Base-by-base conservation (phyloP, 35 echinoderm and acorn worm genomes). In the Stichopus chloronotus region DNA sequence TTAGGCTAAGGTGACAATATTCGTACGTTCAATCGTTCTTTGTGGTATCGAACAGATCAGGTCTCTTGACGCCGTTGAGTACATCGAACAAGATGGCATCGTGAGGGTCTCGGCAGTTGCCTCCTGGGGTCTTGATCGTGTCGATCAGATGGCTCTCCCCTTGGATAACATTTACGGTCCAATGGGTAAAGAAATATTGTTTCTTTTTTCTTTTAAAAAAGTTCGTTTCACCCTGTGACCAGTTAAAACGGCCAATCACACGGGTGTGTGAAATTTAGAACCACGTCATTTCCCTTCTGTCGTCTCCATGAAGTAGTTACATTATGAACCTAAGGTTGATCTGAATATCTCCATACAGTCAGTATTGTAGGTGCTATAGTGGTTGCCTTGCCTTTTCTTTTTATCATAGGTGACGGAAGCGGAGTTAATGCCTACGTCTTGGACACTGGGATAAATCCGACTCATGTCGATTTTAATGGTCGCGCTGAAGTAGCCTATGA, bases 111-210 rank as follows among this genome's bases (percentile, higher is more conserved):
- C 53, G 0, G 94, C 7, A 9, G 91, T 95, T 10, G 90, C 78
- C 17, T 92, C 90, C 0, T 95, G 94, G 94, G 94, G 94, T 78
- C 83, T 95, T 14, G 94, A 95, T 84, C 90, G 94, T 61, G 59
- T 95, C 43, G 91, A 95, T 78, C 94, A 95, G n/a, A 58, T 24
- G 53, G 76, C 79, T 14, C 69, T 92, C 7, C 90, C 90, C 5
- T 76, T 95, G 6, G 90, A 92, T 65, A 72, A 90, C 55, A 21
- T 5, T 4, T 94, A 94, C 76, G 61, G 2, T 12, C 87, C 86
- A 59, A 81, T 54, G 6, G 72, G 93, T 94, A 83, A 90, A 86
- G 55, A 12, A 43, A 43, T 43, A 3, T 43, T 43, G 30, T 43
- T 43, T 43, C 3, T 43, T 43, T 43, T 43, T 43, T 43, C 30